Conservation (phyloP, 2,888 invertebrate genomes). For the Lacanobia oleracea region DNA sequence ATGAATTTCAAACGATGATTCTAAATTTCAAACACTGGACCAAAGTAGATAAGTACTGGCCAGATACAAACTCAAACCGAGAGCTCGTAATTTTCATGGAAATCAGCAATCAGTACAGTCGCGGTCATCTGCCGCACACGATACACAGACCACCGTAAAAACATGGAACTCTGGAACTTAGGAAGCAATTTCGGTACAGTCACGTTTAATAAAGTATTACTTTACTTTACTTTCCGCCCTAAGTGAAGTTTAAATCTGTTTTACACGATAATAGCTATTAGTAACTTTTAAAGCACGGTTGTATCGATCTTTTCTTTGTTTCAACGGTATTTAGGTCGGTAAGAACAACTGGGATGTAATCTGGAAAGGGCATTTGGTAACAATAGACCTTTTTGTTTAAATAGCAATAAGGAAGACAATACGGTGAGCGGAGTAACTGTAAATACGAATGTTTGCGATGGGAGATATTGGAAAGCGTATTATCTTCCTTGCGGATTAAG, state of each 20-base stretch:
- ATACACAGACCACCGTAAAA: conserved; percentile 59
- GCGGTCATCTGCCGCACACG: conserved; percentile 45
- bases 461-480: conserved; percentile 51
- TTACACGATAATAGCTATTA: conserved; percentile 71
- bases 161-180: conserved; percentile 47
- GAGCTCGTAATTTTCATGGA: conserved; percentile 43
- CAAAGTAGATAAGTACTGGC: conserved; percentile 27
- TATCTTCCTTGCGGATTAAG: conserved; percentile 44
- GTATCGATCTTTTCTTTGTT: conserved; percentile 68
- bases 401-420: conserved; percentile 51
- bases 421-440: conserved; percentile 48
- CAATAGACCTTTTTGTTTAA: conserved; percentile 57
- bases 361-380: conserved; percentile 53
- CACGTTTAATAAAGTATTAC: conserved; percentile 69
- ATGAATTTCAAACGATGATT: conserved; percentile 14
- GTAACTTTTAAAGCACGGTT: conserved; percentile 63
- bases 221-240: conserved; percentile 65
- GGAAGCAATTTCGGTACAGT: conserved; percentile 61
- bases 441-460: conserved; percentile 59
- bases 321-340: conserved; percentile 53
- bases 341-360: conserved; percentile 55
- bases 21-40: not conserved
- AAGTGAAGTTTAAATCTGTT: conserved; percentile 71
- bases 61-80: conserved; percentile 12
- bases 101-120: conserved; percentile 52